Conservation (phyloP, 2,888 invertebrate species). For the Lysandra coridon region DNA sequence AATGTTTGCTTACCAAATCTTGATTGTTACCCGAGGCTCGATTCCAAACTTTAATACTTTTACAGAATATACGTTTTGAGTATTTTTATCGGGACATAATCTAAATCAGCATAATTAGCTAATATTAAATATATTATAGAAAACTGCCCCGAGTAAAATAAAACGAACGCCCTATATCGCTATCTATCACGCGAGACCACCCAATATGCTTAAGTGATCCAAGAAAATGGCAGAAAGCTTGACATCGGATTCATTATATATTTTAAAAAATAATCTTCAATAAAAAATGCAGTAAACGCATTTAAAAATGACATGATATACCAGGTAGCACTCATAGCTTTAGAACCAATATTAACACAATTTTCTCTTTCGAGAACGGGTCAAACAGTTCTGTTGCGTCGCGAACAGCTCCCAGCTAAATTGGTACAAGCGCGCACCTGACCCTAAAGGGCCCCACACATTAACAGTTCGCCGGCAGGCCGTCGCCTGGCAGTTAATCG, state of each 20-base stretch:
- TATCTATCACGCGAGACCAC: slow-evolving; percentile 25
- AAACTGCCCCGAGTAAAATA: slow-evolving; percentile 6
- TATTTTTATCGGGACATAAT: neutral
- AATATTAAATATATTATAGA: neutral
- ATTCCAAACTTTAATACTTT: neutral
- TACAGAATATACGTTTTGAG: neutral
- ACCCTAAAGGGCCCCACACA: too few relatives aligned
- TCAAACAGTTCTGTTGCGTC: slow-evolving; percentile 19
- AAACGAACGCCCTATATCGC: slow-evolving; percentile 23
- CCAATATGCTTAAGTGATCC: slow-evolving; percentile 25
- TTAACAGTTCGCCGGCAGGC: too few relatives aligned
- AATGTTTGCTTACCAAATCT: slow-evolving; percentile 22
- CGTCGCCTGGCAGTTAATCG: too few relatives aligned
- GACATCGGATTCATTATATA: neutral
- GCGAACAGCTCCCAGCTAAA: slow-evolving; percentile 35
- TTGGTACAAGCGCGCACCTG: slow-evolving; percentile 34
- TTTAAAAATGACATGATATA: neutral
- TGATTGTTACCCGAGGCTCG: neutral
- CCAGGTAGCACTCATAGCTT: neutral
- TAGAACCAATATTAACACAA: slow-evolving; percentile 3
- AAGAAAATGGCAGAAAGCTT: slow-evolving; percentile 10
- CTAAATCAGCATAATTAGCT: slow-evolving; percentile 4
- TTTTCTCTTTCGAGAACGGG: slow-evolving; percentile 5
- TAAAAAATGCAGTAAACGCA: neutral
- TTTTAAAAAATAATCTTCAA: neutral